Percentiles rank a stretch among this genome's conserved stretches.
Conservation (phyloP, 2,113 vertebrate genomes). For the Peromyscus maniculatus region DNA sequence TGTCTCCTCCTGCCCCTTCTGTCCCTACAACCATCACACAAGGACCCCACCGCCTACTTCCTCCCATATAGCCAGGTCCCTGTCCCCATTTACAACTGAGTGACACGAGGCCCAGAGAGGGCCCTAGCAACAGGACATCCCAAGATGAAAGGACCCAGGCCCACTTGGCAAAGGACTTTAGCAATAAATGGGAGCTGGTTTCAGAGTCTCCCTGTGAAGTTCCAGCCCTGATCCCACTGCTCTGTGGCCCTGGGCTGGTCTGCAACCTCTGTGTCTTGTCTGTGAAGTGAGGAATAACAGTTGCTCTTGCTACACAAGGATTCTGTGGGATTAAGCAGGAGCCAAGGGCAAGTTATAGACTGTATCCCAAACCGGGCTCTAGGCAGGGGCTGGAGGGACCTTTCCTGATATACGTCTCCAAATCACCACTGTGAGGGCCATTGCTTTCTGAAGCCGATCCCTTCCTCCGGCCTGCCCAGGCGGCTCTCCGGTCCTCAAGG, state of each 20-base stretch:
- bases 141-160: not conserved
- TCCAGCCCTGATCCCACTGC: not conserved
- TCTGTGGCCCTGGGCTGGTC: not conserved
- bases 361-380: not conserved
- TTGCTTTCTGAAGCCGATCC: not conserved
- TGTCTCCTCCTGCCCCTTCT: not conserved
- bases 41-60: not conserved
- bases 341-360: not conserved
- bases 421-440: not conserved
- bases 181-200: accelerated
- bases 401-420: not conserved
- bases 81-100: not conserved
- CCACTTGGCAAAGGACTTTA: not conserved
- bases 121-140: not conserved
- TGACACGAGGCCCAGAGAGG: not conserved
- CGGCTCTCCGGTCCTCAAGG: not conserved
- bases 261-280: constrained; percentile 22
- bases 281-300: not conserved
- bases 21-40: not conserved
- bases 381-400: not conserved
- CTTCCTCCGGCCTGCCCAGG: not conserved
- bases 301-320: not conserved
- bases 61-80: not conserved
- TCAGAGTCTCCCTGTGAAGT: not conserved
- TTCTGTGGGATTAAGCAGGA: not conserved